Percentiles rank a stretch among this genome's conserved stretches.
These are phyloP conservation scores for Tachycineta bicolor DNA, from an alignment of 2,113 vertebrate genomes.

Conservation along the genomic window DNA sequence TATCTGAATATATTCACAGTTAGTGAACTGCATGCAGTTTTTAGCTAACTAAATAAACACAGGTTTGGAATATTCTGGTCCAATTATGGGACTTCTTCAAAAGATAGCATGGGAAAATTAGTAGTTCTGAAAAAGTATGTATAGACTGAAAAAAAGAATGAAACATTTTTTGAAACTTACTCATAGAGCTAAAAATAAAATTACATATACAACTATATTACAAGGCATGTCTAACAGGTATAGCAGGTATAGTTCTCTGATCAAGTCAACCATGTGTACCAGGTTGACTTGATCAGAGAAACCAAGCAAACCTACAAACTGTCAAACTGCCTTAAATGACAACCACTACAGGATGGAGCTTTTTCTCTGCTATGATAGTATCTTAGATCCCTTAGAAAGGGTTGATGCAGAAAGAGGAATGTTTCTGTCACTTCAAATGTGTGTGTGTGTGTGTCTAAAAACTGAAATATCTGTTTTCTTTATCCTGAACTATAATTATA, in stretches of 20 bases:
- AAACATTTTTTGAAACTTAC: not conserved
- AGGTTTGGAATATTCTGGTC: not conserved
- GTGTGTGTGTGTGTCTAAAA: not conserved
- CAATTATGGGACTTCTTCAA: not conserved
- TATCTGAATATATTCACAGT: not conserved
- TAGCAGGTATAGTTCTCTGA: not conserved
- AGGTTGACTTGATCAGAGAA: not conserved
- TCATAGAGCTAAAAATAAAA: not conserved
- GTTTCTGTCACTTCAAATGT: not conserved
- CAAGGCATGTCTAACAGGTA: not conserved
- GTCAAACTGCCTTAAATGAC: not conserved
- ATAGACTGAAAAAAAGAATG: not conserved
- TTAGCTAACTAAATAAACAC: not conserved
- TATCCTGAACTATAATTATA: not conserved
- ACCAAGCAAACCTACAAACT: not conserved
- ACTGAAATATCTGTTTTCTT: not conserved
- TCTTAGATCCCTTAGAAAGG: not conserved
- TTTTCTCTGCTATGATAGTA: not conserved
- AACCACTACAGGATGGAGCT: not conserved
- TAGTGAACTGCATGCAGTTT: not conserved
- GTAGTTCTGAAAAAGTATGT: not conserved
- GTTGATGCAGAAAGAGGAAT: not conserved
- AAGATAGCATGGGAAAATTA: not conserved
- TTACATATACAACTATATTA: not conserved
- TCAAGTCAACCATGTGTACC: rapidly evolving